Evolutionary conservation across 2,888 invertebrate species (phyloP), one percentile per base, ranked within the genome.

Genomic region (Epistrophe eligans): DNA sequence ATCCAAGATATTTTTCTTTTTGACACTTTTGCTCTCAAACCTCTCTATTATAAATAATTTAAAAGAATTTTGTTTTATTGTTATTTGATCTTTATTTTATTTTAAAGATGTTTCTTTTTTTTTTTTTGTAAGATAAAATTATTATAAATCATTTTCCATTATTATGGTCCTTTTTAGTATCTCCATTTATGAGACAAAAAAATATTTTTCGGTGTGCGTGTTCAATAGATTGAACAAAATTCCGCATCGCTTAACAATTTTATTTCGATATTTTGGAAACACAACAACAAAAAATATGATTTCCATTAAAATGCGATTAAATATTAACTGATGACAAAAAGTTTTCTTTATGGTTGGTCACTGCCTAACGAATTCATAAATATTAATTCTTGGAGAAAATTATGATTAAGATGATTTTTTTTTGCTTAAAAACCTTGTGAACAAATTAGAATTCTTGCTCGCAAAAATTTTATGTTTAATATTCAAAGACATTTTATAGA

Each of bases 181-280:
- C 1, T 28, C 24, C 15, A 13, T 1, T 13, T 7, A 4, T 11
- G 13, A 4, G 13, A 43, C 15, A 55, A 48, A 73, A 73, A 19
- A 35, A 70, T 50, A 40, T 67, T 67, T 43, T 50, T 32, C n/a
- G 45, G 32, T 43, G 57, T 48, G 57, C 62, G 38, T 79, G 48
- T 70, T 55, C 43, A 17, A 58, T 71, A 55, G 72, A 43, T 80
- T 77, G 80, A 72, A 76, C 52, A 79, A 79, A 71, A 55, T 58
- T 52, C 45, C 84, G 40, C 60, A 32, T 79, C 57, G 57, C 28
- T 72, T 64, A 71, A n/a, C 66, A 19, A 52, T 70, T 55, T 52
- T 28, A 13, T 43, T 48, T 24, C 15, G 10, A 52, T 52, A 15
- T 40, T 60, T 38, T 58, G 2, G 4, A 15, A 38, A 43, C 1